phyloP scores from a whole-genome alignment of 2,888 invertebrate species.

The Eucriotettix oculatus region DNA sequence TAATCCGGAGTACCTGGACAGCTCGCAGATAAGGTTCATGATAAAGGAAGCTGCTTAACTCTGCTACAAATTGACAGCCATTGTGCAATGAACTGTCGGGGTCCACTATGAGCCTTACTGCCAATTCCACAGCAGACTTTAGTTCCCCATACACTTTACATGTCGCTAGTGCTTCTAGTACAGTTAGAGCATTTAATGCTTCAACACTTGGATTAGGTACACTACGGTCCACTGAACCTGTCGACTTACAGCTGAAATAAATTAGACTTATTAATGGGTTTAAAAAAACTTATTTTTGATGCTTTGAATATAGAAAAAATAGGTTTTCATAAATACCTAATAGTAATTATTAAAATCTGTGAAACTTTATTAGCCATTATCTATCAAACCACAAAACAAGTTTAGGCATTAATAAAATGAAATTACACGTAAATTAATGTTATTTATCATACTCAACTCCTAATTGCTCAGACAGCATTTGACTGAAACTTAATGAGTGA shows the following conservation, averaged over 20 bases:
- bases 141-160: constrained; percentile 29
- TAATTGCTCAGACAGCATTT: too few relatives aligned
- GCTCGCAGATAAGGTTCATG: constrained; percentile 12
- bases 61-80: constrained; percentile 12
- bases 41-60: constrained; percentile 14
- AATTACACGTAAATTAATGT: too few relatives aligned
- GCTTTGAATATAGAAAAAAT: background rate
- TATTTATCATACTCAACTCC: too few relatives aligned
- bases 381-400: too few relatives aligned
- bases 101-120: constrained; percentile 20
- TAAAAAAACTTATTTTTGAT: background rate
- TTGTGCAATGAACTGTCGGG: constrained; percentile 14
- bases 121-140: constrained; percentile 25
- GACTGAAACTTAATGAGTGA: too few relatives aligned
- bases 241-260: background rate
- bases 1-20: background rate
- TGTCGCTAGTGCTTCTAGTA: constrained; percentile 24
- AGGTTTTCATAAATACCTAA: background rate
- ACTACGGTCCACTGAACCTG: background rate
- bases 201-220: constrained; percentile 26
- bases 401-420: too few relatives aligned
- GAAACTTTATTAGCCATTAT: too few relatives aligned
- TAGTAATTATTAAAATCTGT: background rate
- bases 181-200: constrained; percentile 26
- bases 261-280: background rate